Percentiles rank a stretch among this genome's conserved stretches.
Conservation (phyloP, 2,113 vertebrate genomes). For the Himantopus leucocephalus region DNA sequence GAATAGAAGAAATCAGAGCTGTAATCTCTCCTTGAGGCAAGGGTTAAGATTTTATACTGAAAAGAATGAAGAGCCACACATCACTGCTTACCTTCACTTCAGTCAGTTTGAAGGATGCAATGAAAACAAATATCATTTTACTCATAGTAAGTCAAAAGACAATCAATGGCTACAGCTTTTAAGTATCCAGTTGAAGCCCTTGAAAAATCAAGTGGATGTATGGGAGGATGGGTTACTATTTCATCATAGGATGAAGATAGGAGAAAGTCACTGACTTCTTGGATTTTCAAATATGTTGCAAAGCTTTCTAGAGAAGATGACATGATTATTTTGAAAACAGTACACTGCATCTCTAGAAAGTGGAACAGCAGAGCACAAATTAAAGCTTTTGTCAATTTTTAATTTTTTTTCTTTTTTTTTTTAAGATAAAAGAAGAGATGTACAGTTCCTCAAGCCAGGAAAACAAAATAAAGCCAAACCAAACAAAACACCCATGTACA, state of each 20-base stretch:
- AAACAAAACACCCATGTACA: neutral
- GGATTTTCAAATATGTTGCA: neutral
- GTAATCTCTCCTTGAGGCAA: neutral
- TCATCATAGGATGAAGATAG: neutral
- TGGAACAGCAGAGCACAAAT: neutral
- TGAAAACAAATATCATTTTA: slow-evolving; percentile 7
- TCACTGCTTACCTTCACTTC: neutral
- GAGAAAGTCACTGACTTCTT: neutral
- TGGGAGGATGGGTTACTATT: neutral
- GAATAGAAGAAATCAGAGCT: neutral
- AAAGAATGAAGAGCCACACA: neutral
- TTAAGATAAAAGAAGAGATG: neutral
- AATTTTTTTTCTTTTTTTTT: neutral
- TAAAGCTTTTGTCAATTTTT: neutral
- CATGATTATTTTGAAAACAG: neutral
- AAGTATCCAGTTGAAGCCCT: slow-evolving; percentile 4
- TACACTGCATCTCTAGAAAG: neutral
- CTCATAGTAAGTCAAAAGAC: neutral
- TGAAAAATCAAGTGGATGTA: slow-evolving; percentile 4
- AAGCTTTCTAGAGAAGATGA: neutral
- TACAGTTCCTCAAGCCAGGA: neutral
- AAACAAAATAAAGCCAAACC: neutral
- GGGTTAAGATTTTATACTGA: neutral
- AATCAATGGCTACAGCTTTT: neutral
- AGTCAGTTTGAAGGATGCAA: neutral